These are phyloP conservation scores for Drosophila subsilvestris DNA, from an alignment of 2,888 invertebrate species.

Conservation along the genomic window DNA sequence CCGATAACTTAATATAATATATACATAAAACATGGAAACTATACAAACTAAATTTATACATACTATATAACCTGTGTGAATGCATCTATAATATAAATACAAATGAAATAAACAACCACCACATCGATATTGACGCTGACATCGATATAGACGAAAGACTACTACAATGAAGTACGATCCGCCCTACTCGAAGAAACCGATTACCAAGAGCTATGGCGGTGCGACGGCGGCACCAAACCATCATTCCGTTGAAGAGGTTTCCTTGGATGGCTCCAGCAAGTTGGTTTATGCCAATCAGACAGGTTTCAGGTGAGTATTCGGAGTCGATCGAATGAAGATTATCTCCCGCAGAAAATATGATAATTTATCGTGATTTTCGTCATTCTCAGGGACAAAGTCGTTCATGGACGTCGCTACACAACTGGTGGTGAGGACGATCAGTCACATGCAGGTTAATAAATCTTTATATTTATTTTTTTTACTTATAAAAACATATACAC, in stretches of 20 bases:
- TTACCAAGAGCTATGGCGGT: conserved; percentile 88
- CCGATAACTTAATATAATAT: conserved; percentile 49
- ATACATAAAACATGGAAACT: conserved; percentile 57
- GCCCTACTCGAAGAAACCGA: conserved; percentile 93
- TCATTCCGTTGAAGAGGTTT: conserved; percentile 91
- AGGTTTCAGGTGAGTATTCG: conserved; percentile 87
- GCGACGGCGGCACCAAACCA: conserved; percentile 88
- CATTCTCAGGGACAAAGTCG: conserved; percentile 90
- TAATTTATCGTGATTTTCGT: background rate
- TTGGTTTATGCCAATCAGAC: conserved; percentile 90
- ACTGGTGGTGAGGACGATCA: conserved; percentile 91
- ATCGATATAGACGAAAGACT: conserved; percentile 90
- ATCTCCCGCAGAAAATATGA: background rate
- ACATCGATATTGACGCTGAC: conserved; percentile 58
- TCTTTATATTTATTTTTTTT: conserved; percentile 3
- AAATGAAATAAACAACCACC: conserved; percentile 57
- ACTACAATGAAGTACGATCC: conserved; percentile 95
- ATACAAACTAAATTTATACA: conserved; percentile 57
- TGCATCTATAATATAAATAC: conserved; percentile 60
- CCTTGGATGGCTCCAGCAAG: conserved; percentile 92
- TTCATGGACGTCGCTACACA: conserved; percentile 90
- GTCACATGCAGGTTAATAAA: conserved; percentile 88
- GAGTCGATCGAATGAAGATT: background rate
- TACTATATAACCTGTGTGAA: conserved; percentile 66
- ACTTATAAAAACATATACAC: background rate